phyloP scores from a whole-genome alignment of 1,140 invertebrate genomes.

The Pentalonia nigronervosa region DNA sequence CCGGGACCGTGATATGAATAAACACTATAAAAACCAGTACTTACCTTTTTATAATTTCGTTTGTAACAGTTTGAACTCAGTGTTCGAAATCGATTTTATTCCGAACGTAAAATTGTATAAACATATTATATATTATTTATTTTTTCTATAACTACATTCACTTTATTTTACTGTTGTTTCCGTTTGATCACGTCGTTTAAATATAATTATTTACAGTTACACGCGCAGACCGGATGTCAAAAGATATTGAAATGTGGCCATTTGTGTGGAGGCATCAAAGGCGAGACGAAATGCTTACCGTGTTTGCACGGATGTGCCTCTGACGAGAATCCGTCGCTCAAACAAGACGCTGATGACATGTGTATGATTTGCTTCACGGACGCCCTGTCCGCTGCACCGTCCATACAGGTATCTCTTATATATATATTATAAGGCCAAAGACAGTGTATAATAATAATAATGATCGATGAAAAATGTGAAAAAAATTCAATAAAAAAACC shows the following conservation, averaged over 20 bases:
- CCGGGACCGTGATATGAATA: neutral
- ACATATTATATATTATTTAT: neutral
- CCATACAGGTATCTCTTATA: constrained; percentile 75
- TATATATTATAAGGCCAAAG: too few species aligned
- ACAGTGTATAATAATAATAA: neutral
- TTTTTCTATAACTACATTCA: neutral
- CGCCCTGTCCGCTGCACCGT: constrained; percentile 90
- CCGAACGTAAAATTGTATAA: neutral
- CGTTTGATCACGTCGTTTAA: neutral
- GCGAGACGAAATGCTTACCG: constrained; percentile 75
- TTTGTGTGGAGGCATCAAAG: constrained; percentile 87
- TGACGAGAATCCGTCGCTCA: constrained; percentile 66
- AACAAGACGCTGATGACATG: constrained; percentile 98
- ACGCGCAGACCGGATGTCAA: constrained; percentile 83
- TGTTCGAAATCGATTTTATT: neutral
- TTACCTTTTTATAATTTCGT: neutral
- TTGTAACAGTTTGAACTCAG: neutral
- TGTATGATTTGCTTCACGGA: constrained; percentile 99
- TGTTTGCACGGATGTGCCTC: constrained; percentile 73
- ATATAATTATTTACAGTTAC: constrained; percentile 73
- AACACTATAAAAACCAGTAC: neutral
- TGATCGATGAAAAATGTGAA: neutral
- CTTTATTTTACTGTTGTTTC: neutral
- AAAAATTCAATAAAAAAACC: neutral
- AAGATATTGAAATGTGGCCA: constrained; percentile 89